Base-by-base conservation (phyloP, 2,113 vertebrate species). In the Tamias sibiricus region DNA sequence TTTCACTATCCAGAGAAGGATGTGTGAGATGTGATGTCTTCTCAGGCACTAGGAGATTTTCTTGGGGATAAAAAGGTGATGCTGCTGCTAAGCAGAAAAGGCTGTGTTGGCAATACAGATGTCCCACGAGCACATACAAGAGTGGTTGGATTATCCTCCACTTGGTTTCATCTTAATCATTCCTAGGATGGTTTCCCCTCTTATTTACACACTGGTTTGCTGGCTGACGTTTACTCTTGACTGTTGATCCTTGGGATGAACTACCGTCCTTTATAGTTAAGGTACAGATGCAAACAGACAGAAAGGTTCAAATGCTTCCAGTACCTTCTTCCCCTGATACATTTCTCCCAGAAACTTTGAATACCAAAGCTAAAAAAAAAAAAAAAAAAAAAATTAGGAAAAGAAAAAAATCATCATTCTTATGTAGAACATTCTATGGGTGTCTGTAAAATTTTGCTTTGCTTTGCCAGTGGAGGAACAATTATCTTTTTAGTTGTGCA, bases 361-460 rank as follows among this genome's bases (percentile, higher is more conserved):
- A 47, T n/a, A 6, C 13, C 14, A 19, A 82, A 64, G 12, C n/a
- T 4, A 80, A 85, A 86, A 40, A 49, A 49, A 49, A 80, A 85
- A 86, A 40, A 49, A 49, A 49, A 47, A 47, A 57, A n/a, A 62
- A 8, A 28, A 28, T 87, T 54, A 49, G n/a, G 47, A 84, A 52
- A 64, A 47, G 54, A 88, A 87, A 88, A 87, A 87, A n/a, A 19
- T 12, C 40, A 12, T 87, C 20, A n/a, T 80, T 74, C 26, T 59
- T 44, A 28, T 4, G 7, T 17, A 93, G 64, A 64, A 66, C 59
- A 71, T 96, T 87, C 57, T 86, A 0, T 69, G n/a, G n/a, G 35
- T 95, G 47, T 72, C 49, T 97, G 44, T 88, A 66, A 71, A 82
- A 74, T 88, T 85, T 87, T 72, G 52, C 44, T 54, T 80, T 62